Evolutionary conservation across 2,113 vertebrate genomes (phyloP).

Genomic region (Nothoprocta perdicaria): DNA sequence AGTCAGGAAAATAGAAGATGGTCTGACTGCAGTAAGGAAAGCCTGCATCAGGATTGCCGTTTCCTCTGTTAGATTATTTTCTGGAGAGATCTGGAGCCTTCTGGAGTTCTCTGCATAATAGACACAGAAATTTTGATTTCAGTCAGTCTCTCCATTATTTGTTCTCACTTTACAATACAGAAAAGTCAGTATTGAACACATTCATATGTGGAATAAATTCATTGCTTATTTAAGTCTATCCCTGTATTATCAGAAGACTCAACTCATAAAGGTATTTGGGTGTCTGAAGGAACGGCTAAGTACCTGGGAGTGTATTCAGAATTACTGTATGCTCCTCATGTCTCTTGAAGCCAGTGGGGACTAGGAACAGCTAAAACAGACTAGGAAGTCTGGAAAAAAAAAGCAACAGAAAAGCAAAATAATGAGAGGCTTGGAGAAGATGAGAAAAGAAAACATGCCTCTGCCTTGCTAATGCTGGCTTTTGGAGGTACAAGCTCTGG

Average conservation of each 20-base stretch:
- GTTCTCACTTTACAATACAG: neutral
- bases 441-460: rapidly evolving
- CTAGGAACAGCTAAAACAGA: neutral
- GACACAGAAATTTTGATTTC: neutral
- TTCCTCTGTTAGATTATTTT: neutral
- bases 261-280: neutral
- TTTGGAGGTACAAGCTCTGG: neutral
- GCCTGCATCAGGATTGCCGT: neutral
- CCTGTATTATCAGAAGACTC: neutral
- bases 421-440: neutral
- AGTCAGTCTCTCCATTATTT: neutral
- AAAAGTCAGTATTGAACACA: neutral
- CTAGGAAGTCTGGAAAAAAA: neutral
- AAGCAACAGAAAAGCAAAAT: neutral
- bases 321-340: neutral
- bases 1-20: neutral
- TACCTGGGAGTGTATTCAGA: neutral
- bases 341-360: neutral
- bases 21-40: neutral
- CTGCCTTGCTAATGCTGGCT: neutral
- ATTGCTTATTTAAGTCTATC: neutral
- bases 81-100: neutral
- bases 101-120: neutral
- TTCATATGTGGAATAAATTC: neutral
- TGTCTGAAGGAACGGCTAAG: neutral